These are phyloP conservation scores for Ochropacha duplaris DNA, from an alignment of 2,888 invertebrate species.

Conservation along the genomic window DNA sequence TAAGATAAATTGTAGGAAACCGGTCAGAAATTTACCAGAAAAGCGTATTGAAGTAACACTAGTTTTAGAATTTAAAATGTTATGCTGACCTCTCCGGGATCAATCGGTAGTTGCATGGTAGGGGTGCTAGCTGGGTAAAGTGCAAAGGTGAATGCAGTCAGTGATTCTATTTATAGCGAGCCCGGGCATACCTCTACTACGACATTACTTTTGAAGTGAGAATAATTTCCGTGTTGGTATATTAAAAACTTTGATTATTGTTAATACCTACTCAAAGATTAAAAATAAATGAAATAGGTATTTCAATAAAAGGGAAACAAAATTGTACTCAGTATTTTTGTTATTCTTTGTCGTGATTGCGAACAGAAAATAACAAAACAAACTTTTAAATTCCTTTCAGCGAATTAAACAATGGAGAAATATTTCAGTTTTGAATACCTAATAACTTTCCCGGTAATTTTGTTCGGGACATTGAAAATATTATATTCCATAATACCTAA, in stretches of 20 bases:
- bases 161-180: constrained; percentile 57
- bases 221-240: no score
- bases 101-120: constrained; percentile 16
- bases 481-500: constrained; percentile 14
- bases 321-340: no score
- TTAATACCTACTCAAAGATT: not conserved
- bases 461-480: constrained; percentile 3
- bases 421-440: not conserved
- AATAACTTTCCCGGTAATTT: not conserved
- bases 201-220: not conserved
- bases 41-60: not conserved
- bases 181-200: constrained; percentile 39
- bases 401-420: not conserved
- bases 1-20: no score
- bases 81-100: not conserved
- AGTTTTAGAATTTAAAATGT: not conserved
- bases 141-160: constrained; percentile 65
- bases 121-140: constrained; percentile 41
- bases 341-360: no score
- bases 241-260: not conserved
- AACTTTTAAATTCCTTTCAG: not conserved
- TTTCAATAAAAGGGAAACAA: no score
- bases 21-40: no score
- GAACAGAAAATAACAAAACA: not conserved
- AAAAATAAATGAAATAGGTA: no score